A percentile compares a stretch with the other conserved stretches of the same genome.
Evolutionary conservation across 2,797 vertebrate species (phyloP).

Genomic region (Onychomys leucogaster): DNA sequence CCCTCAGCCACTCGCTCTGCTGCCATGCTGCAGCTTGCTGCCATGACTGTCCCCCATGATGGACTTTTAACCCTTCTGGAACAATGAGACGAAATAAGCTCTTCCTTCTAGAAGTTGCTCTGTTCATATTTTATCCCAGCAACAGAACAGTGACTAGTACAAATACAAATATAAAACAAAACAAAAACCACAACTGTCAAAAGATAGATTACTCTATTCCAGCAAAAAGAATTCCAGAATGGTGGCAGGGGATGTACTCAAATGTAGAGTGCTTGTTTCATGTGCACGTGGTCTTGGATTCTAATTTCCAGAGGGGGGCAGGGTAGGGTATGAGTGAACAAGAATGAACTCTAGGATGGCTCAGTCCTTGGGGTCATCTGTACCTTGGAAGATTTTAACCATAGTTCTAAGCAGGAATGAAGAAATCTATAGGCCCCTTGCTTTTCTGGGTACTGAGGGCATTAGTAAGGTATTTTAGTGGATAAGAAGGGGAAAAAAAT

Average conservation of each 20-base stretch:
- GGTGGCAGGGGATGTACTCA: neutral
- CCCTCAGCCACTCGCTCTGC: neutral
- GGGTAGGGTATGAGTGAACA: neutral
- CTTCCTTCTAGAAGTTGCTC: neutral
- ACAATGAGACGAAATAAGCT: neutral
- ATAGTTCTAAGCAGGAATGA: conserved; percentile 12
- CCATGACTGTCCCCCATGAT: too few relatives aligned
- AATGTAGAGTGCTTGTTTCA: neutral
- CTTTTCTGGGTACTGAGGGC: conserved; percentile 26
- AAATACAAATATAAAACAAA: neutral
- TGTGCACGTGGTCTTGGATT: neutral
- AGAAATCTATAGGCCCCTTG: neutral
- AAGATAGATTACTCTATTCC: conserved; percentile 3
- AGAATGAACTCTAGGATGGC: conserved; percentile 36
- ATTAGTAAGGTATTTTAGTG: neutral
- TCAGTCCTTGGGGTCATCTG: neutral
- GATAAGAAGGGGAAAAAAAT: neutral
- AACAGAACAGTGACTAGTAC: too few relatives aligned
- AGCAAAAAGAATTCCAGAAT: neutral
- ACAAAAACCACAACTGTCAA: neutral
- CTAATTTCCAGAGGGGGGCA: neutral
- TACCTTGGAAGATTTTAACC: conserved; percentile 12
- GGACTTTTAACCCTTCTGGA: neutral
- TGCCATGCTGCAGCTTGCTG: neutral
- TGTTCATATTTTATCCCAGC: neutral